phyloP scores from a whole-genome alignment of 2,888 invertebrate genomes.

The Lordiphosa andalusiaca region DNA sequence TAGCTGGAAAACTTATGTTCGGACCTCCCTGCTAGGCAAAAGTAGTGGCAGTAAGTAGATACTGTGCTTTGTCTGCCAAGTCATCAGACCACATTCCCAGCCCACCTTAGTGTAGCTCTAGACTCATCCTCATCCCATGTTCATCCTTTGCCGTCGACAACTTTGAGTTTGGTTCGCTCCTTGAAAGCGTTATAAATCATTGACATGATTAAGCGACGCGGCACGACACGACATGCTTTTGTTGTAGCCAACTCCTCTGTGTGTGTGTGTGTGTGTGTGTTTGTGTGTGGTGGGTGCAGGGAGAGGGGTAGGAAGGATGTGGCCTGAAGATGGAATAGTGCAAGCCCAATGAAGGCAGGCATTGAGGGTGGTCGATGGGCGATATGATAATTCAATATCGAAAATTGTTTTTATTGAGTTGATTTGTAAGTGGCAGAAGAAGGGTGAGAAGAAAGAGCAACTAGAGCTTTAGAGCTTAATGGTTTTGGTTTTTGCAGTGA shows the following conservation, averaged over 20 bases:
- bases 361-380: constrained; percentile 10
- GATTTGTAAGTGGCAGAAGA: constrained; percentile 35
- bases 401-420: constrained; percentile 68
- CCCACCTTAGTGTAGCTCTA: not conserved
- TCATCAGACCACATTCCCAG: constrained; percentile 37
- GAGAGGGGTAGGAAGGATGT: constrained; percentile 6
- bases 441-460: no score
- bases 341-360: constrained; percentile 14
- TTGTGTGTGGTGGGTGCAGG: not conserved
- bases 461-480: no score
- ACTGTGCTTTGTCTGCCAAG: constrained; percentile 60
- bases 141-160: constrained; percentile 56
- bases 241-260: constrained; percentile 41
- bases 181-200: constrained; percentile 77
- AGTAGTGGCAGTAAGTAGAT: constrained; percentile 13
- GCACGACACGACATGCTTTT: constrained; percentile 72
- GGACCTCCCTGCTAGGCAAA: constrained; percentile 35
- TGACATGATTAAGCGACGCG: constrained; percentile 74
- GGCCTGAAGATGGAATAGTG: constrained; percentile 4
- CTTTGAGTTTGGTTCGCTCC: constrained; percentile 69
- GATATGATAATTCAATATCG: constrained; percentile 74
- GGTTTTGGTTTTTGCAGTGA: no score
- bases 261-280: constrained; percentile 5
- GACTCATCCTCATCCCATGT: constrained; percentile 1
- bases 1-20: constrained; percentile 69